These are phyloP conservation scores for Gobius niger DNA, from an alignment of 2,113 vertebrate species.

Conservation along the genomic window DNA sequence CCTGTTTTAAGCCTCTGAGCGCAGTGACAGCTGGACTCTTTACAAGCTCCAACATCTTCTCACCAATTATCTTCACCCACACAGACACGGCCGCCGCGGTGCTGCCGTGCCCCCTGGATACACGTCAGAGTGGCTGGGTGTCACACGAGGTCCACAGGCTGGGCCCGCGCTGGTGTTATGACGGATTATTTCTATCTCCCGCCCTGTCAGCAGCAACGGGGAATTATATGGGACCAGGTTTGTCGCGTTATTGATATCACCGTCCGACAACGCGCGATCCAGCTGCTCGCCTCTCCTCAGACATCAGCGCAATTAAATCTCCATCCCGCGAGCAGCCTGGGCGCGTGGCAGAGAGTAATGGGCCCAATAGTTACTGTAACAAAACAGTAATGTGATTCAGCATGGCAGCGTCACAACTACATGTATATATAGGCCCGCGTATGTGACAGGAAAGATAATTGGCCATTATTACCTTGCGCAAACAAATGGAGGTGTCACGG, in stretches of 20 bases:
- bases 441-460: conserved; percentile 59
- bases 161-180: conserved; percentile 57
- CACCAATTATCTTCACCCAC: conserved; percentile 49
- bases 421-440: conserved; percentile 30
- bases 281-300: conserved; percentile 66
- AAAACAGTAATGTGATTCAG: conserved; percentile 69
- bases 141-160: conserved; percentile 67
- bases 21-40: conserved; percentile 25
- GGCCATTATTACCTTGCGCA: conserved; percentile 59
- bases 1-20: conserved; percentile 22
- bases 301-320: conserved; percentile 73
- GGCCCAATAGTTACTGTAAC: conserved; percentile 76
- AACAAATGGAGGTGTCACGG: conserved; percentile 38
- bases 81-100: not conserved
- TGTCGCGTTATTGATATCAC: conserved; percentile 69
- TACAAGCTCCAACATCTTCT: conserved; percentile 41
- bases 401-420: conserved; percentile 56
- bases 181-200: conserved; percentile 75
- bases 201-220: conserved; percentile 71
- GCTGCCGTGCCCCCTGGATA: conserved; percentile 41
- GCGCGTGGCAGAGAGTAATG: conserved; percentile 76
- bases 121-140: conserved; percentile 57
- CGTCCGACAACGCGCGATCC: conserved; percentile 65
- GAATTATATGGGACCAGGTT: conserved; percentile 65
- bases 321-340: conserved; percentile 33